These are phyloP conservation scores for Dendrolimus houi DNA, from an alignment of 2,888 invertebrate species.

Conservation along the genomic window DNA sequence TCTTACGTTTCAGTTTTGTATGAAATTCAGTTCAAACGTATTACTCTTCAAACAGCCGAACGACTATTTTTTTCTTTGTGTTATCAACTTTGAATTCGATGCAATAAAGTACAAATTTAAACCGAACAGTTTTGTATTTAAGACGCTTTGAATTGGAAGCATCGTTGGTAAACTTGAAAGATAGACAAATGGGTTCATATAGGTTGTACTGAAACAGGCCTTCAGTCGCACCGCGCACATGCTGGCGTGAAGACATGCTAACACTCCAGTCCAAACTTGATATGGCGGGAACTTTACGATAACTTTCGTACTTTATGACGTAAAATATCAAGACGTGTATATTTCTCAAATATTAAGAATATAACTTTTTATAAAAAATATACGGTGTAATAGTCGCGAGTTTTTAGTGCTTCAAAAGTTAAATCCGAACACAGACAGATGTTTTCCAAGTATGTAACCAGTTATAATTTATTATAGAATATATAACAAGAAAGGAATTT, in stretches of 20 bases:
- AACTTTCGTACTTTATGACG: conserved; percentile 45
- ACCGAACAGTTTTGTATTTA: conserved; percentile 7
- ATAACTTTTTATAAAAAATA: conserved; percentile 6
- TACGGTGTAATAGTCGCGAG: no score
- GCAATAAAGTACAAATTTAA: background rate
- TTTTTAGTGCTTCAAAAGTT: no score
- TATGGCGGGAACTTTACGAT: conserved; percentile 63
- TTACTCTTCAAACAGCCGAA: background rate
- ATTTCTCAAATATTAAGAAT: conserved; percentile 4
- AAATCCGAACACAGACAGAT: no score
- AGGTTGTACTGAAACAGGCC: conserved; percentile 48
- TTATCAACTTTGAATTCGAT: background rate
- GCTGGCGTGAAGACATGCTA: conserved; percentile 45
- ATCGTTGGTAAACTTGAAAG: conserved; percentile 57
- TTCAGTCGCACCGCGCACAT: conserved; percentile 67
- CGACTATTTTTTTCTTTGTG: background rate
- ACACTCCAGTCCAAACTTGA: conserved; percentile 29
- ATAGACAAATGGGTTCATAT: conserved; percentile 61
- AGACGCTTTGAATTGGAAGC: conserved; percentile 14
- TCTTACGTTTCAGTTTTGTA: conserved; percentile 22
- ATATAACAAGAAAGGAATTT: no score
- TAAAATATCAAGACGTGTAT: conserved; percentile 11
- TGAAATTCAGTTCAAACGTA: background rate
- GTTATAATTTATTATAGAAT: no score
- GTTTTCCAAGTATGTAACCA: no score